A percentile compares a stretch with the other conserved stretches of the same genome.
phyloP scores from a whole-genome alignment of 2,113 vertebrate species.

The Tringa solitaria region DNA sequence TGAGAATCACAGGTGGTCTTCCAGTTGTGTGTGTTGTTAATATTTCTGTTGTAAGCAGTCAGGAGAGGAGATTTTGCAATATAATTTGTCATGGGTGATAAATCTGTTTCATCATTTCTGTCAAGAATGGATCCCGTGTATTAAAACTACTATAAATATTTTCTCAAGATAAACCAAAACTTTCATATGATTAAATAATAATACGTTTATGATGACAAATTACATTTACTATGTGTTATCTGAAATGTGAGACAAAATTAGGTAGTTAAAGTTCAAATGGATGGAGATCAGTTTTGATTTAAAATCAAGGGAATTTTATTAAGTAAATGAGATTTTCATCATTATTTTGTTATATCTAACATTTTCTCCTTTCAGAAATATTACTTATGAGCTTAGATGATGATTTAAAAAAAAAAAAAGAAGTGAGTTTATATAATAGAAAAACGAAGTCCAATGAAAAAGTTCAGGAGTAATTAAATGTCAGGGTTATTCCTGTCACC shows the following conservation, averaged over 20 bases:
- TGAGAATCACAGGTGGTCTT: constrained; percentile 89
- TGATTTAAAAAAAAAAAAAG: neutral
- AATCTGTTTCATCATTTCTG: constrained; percentile 88
- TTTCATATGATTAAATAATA: constrained; percentile 85
- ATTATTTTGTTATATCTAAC: constrained; percentile 68
- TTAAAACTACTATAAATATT: constrained; percentile 95
- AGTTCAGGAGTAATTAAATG: neutral
- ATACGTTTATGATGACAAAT: constrained; percentile 85
- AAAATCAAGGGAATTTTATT: constrained; percentile 74
- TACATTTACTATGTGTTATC: constrained; percentile 81
- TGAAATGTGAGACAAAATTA: constrained; percentile 72
- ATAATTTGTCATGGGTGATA: constrained; percentile 90
- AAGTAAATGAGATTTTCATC: constrained; percentile 72
- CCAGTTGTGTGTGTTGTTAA: constrained; percentile 70
- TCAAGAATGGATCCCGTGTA: constrained; percentile 83
- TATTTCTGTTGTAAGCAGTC: constrained; percentile 79
- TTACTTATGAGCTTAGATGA: constrained; percentile 46
- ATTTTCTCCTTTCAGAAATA: constrained; percentile 64
- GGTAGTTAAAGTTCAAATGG: constrained; percentile 74
- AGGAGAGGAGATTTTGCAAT: constrained; percentile 77
- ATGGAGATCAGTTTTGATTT: constrained; percentile 79
- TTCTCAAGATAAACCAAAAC: constrained; percentile 79
- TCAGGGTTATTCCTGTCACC: neutral
- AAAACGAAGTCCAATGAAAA: neutral
- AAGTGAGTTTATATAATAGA: neutral